phyloP scores from a whole-genome alignment of 2,797 vertebrate genomes.

The Eulemur albifrons region DNA sequence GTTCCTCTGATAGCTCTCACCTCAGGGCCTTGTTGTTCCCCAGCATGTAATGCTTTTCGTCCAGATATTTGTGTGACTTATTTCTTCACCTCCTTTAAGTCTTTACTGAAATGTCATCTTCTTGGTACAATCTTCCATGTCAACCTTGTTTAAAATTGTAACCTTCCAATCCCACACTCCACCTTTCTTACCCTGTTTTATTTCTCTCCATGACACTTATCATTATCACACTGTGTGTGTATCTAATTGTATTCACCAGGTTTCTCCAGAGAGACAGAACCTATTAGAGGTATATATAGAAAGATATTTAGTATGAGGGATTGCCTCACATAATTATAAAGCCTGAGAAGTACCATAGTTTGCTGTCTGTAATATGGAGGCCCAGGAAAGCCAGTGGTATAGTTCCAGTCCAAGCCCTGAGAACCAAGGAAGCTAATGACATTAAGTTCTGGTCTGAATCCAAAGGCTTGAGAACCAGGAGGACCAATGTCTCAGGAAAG shows the following conservation, averaged over 20 bases:
- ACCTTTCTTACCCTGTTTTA: background rate
- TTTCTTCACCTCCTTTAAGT: background rate
- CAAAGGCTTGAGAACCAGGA: background rate
- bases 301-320: background rate
- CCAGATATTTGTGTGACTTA: background rate
- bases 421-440: background rate
- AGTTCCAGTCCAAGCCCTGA: background rate
- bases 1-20: background rate
- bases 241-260: background rate
- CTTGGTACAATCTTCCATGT: background rate
- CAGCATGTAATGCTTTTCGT: background rate
- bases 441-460: background rate
- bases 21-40: background rate
- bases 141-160: background rate
- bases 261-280: background rate
- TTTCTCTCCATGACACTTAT: background rate
- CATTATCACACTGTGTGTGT: background rate
- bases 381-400: background rate
- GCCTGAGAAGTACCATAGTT: background rate
- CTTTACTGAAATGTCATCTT: background rate
- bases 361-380: background rate
- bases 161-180: background rate
- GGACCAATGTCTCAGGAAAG: background rate
- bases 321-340: background rate
- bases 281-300: background rate